Evolutionary conservation across 2,797 vertebrate species (phyloP), one percentile per base, ranked within the genome.

Genomic region (Cichlasoma orientale): DNA sequence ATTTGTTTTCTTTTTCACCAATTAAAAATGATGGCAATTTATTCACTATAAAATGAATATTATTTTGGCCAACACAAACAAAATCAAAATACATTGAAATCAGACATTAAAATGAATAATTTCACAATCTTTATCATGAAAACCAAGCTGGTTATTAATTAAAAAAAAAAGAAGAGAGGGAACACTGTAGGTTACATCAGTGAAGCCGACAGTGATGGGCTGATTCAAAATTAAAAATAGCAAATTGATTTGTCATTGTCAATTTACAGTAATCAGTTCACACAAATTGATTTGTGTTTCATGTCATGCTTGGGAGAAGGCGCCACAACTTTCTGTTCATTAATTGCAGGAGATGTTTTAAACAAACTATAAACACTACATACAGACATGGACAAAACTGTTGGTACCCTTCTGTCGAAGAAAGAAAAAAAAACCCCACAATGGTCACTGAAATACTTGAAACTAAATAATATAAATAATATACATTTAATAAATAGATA

Each of bases 161-260:
- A 53, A 44, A 9, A 50, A 52, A 29, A 69, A 54, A 14, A 55
- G 12, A 56, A 54, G 38, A 70, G 27, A 41, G 23, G 36, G 23
- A n/a, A 14, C 10, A 21, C 50, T 66, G 9, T 66, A 19, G 23
- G 10, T 16, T 27, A 13, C 25, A 10, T 63, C 11, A 6, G 2
- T 10, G 31, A 63, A 25, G 47, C 1, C 56, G 52, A 58, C 36
- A 31, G 50, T 61, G 41, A 59, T 1, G 1, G 61, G 74, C 57
- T 77, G 70, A 70, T 77, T 58, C 5, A 21, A 56, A 56, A 78
- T 78, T 52, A 74, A 75, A 78, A 69, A 70, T 55, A 44, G 78
- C 75, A 76, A 69, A 79, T 79, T 33, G 16, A 74, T 82, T 82
- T 3, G 33, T 61, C 38, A 13, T 54, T 78, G 55, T 73, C 58